A percentile compares a stretch with the other conserved stretches of the same genome.
These are phyloP conservation scores for Gnathonemus longibarbis DNA, from an alignment of 2,113 vertebrate genomes.

Conservation along the genomic window DNA sequence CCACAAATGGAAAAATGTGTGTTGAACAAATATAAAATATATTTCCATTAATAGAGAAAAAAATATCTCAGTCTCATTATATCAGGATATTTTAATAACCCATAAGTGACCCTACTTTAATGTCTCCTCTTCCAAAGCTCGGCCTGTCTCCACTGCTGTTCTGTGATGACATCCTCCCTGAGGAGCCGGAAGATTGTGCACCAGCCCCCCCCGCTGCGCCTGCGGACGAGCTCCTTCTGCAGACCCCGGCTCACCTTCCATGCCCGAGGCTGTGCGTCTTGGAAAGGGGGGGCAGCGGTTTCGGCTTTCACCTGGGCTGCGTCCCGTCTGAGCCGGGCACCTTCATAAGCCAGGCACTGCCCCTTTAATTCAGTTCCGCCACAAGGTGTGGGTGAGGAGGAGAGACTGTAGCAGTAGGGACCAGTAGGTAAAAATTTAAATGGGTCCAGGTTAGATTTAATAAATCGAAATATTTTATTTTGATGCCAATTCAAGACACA, in stretches of 20 bases:
- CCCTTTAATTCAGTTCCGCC: not conserved
- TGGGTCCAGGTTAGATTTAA: not conserved
- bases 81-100: not conserved
- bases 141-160: constrained; percentile 81
- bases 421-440: not conserved
- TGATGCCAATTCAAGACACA: not conserved
- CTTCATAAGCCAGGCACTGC: constrained; percentile 61
- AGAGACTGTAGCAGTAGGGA: not conserved
- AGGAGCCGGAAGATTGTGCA: constrained; percentile 23
- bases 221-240: not conserved
- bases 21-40: not conserved
- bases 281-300: constrained; percentile 49
- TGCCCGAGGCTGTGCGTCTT: constrained; percentile 45
- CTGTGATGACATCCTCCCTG: constrained; percentile 46
- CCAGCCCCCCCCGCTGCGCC: constrained; percentile 8
- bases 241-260: not conserved
- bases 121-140: constrained; percentile 56
- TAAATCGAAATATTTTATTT: not conserved
- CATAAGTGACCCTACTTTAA: not conserved
- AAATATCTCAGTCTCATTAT: not conserved
- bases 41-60: not conserved
- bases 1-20: not conserved
- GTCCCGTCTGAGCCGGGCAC: constrained; percentile 39
- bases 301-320: constrained; percentile 58
- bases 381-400: not conserved